Base-by-base conservation (phyloP, 2,797 vertebrate genomes). In the Chloroceryle inda region DNA sequence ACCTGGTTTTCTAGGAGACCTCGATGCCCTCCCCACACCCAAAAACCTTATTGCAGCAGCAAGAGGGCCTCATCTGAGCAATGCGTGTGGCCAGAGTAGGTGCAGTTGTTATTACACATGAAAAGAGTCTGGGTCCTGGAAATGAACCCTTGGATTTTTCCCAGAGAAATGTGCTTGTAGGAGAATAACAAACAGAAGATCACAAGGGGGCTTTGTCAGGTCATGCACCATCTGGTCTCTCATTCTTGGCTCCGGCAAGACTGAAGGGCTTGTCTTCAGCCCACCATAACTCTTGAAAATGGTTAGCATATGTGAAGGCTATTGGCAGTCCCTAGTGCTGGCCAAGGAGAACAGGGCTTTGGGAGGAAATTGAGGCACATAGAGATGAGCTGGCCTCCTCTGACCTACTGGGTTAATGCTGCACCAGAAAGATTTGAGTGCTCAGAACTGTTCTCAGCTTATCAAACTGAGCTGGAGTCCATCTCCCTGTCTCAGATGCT, bases 181-280 rank as follows among this genome's bases (percentile, higher is more conserved):
- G 92, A 89, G 67, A 95, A 92, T 55, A 97, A 96, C 81, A 96
- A 96, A 95, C 92, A 94, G 88, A 90, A 90, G 85, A 88, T 92
- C 83, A 47, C 67, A 88, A 88, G 80, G 74, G 94, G 80, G 35
- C 92, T 92, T 61, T 62, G 67, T 10, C 71, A 76, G 93, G 94
- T 95, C 93, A 93, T 1, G 40, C 77, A 76, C 94, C 95, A 82
- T 95, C 94, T 96, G 95, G 55, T 63, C 31, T 92, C 94, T 85
- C 76, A 19, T 90, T 89, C 92, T 69, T 78, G 62, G 93, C 93
- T 96, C 80, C 71, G 84, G 83, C 44, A 56, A 44, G 88, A 29
- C 69, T 44, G 85, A 88, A 86, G 71, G 62, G 62, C 33, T 90
- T 35, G 55, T 88, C 92, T 66, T 68, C 85, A 93, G 73, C 92